These are phyloP conservation scores for Ammodramus savannarum DNA, from an alignment of 2,113 vertebrate genomes.

Conservation along the genomic window DNA sequence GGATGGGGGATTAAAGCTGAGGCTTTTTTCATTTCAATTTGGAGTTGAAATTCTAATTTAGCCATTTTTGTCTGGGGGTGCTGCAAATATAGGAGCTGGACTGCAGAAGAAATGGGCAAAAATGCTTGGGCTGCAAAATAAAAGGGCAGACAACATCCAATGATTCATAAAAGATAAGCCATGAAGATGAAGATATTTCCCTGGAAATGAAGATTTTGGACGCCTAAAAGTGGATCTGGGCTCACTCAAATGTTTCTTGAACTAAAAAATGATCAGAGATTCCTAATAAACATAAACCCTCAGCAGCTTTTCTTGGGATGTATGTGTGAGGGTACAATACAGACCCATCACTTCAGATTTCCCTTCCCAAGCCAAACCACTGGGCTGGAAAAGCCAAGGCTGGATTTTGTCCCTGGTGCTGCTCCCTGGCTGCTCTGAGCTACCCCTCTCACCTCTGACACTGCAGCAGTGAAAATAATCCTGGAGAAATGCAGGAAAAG, in stretches of 20 bases:
- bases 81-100: neutral
- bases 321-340: too few species aligned
- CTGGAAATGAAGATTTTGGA: neutral
- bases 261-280: neutral
- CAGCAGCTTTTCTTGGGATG: neutral
- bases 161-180: neutral
- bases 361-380: neutral
- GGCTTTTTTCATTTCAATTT: neutral
- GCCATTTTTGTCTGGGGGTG: neutral
- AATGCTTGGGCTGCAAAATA: neutral
- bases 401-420: neutral
- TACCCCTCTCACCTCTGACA: neutral
- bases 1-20: neutral
- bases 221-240: neutral
- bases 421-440: neutral
- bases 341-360: neutral
- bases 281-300: neutral
- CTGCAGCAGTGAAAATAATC: neutral
- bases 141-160: neutral
- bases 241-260: neutral
- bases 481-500: neutral
- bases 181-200: neutral
- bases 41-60: neutral
- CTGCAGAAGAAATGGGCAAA: neutral
- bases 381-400: neutral